Conservation (phyloP, 2,888 invertebrate genomes). For the Nomada ferruginata region DNA sequence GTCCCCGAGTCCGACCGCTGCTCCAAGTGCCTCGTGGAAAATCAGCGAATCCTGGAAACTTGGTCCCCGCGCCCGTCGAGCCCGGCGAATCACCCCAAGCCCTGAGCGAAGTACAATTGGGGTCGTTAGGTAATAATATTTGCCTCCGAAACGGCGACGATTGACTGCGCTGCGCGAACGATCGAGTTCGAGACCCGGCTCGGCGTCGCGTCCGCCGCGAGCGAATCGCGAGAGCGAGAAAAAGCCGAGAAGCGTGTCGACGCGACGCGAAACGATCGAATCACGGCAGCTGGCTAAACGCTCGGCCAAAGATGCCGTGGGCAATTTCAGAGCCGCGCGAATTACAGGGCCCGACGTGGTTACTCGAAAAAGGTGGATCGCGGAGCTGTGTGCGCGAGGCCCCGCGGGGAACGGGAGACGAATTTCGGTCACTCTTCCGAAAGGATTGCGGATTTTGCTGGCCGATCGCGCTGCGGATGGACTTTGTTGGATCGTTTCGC, state of each 20-base stretch:
- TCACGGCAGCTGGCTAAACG: constrained; percentile 76
- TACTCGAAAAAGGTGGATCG: constrained; percentile 53
- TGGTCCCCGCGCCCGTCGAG: constrained; percentile 57
- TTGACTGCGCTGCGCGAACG: constrained; percentile 11
- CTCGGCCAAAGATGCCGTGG: constrained; percentile 58
- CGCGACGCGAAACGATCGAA: constrained; percentile 66
- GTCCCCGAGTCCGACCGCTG: no score
- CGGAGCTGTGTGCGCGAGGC: background rate
- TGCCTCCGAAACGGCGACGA: constrained; percentile 8
- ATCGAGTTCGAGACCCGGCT: background rate
- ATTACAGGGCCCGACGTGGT: constrained; percentile 75
- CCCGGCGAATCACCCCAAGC: constrained; percentile 71
- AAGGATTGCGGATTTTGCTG: constrained; percentile 64
- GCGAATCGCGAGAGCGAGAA: constrained; percentile 9
- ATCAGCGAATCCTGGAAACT: constrained; percentile 13
- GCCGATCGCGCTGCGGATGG: no score
- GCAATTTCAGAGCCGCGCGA: constrained; percentile 75
- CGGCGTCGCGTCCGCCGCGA: background rate
- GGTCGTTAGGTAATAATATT: constrained; percentile 55
- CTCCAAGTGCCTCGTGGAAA: no score
- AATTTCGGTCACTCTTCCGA: constrained; percentile 42
- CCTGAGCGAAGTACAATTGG: constrained; percentile 77
- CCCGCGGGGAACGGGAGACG: constrained; percentile 15
- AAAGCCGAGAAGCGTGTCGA: constrained; percentile 42
- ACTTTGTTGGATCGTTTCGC: background rate